Conservation (phyloP, 2,113 vertebrate genomes). For the Harpagus bidentatus region DNA sequence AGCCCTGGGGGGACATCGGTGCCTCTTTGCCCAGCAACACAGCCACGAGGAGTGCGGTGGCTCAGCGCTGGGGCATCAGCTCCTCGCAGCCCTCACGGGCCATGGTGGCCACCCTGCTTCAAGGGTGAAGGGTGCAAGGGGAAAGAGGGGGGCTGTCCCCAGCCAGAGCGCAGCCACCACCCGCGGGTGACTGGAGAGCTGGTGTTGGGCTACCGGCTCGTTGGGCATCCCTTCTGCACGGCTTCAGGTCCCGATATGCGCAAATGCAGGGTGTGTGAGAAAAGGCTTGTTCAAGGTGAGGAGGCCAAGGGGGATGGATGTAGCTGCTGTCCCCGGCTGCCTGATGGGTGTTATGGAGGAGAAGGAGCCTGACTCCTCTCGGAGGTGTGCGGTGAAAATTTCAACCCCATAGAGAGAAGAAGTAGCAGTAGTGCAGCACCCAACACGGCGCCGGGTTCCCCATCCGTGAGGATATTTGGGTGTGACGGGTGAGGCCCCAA, state of each 20-base stretch:
- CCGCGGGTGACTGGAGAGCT: neutral
- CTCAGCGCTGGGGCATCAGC: neutral
- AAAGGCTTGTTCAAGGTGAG: no score
- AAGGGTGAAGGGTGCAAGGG: neutral
- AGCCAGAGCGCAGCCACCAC: neutral
- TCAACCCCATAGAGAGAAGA: neutral
- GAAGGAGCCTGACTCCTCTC: neutral
- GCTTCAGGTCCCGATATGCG: fast-evolving
- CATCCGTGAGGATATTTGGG: neutral
- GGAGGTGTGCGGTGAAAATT: neutral
- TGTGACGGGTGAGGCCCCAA: neutral
- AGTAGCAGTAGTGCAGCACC: neutral
- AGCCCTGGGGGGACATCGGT: fast-evolving
- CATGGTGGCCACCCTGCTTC: neutral
- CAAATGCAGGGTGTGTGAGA: neutral
- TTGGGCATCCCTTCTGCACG: fast-evolving
- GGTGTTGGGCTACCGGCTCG: fast-evolving
- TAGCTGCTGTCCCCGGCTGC: neutral
- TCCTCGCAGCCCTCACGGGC: neutral
- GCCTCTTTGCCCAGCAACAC: neutral
- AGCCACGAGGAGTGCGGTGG: neutral
- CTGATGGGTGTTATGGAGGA: neutral
- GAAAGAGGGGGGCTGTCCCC: neutral
- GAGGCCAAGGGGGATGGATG: neutral
- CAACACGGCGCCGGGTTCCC: fast-evolving